Evolutionary conservation across 2,113 vertebrate genomes (phyloP).

Genomic region (Galeopterus variegatus): DNA sequence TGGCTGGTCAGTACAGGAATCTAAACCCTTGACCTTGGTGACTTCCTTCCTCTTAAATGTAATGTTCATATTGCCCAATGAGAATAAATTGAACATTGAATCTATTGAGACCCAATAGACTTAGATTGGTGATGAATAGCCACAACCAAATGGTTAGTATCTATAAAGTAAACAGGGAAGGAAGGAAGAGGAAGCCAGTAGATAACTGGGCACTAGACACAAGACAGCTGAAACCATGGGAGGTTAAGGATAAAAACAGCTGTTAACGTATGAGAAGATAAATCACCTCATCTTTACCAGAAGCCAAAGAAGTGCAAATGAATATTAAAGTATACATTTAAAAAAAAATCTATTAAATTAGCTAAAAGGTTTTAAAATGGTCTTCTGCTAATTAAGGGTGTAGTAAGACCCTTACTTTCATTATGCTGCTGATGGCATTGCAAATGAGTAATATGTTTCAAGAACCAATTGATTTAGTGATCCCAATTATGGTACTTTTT

Average conservation of each 20-base stretch:
- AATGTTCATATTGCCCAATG: not conserved
- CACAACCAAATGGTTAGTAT: not conserved
- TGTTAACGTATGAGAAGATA: not conserved
- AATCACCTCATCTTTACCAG: not conserved
- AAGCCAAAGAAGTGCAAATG: not conserved
- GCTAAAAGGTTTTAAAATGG: not conserved
- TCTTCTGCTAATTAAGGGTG: not conserved
- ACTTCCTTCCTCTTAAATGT: slow-evolving; percentile 38
- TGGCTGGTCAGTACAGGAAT: too few species aligned
- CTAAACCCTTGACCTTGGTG: not conserved
- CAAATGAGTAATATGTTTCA: not conserved
- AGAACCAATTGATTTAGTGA: not conserved
- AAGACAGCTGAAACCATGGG: not conserved
- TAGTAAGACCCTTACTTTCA: not conserved
- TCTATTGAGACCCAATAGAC: not conserved
- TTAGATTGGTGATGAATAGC: not conserved
- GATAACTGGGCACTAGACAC: not conserved
- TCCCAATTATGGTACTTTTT: not conserved
- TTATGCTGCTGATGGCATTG: not conserved
- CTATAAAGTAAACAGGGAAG: not conserved
- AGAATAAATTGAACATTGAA: not conserved
- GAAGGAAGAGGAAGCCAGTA: not conserved
- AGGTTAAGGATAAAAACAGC: not conserved
- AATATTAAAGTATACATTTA: not conserved
- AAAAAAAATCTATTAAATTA: not conserved